phyloP scores from a whole-genome alignment of 1,140 invertebrate species.

The Scaptomyza pallida region DNA sequence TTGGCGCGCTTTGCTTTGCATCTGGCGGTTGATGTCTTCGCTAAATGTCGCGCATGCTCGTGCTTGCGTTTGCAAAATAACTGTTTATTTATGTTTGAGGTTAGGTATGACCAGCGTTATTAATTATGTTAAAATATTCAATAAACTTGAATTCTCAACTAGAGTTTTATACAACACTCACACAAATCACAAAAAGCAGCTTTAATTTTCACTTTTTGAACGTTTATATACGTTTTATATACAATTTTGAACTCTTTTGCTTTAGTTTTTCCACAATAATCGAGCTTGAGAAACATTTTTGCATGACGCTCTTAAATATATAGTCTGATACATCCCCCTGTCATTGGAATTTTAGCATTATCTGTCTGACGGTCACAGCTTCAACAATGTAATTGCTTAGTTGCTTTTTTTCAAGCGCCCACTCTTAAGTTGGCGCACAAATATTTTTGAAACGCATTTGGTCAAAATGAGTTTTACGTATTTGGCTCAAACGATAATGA shows the following conservation, averaged over 20 bases:
- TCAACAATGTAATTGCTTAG: slow-evolving; percentile 36
- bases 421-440: slow-evolving; percentile 55
- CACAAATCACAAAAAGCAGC: too few relatives aligned
- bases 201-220: too few relatives aligned
- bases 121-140: background rate
- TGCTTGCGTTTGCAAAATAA: background rate
- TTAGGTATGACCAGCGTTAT: too few relatives aligned
- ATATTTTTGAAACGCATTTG: slow-evolving; percentile 63
- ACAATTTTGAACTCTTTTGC: too few relatives aligned
- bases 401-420: slow-evolving; percentile 53
- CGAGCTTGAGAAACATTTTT: too few relatives aligned
- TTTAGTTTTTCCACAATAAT: too few relatives aligned
- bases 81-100: background rate
- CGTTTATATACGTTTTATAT: too few relatives aligned
- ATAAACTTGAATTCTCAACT: background rate
- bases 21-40: slow-evolving; percentile 34
- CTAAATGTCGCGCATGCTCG: slow-evolving; percentile 4
- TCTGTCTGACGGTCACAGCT: background rate
- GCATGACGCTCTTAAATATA: too few relatives aligned
- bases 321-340: slow-evolving; percentile 5
- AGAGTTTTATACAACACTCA: too few relatives aligned
- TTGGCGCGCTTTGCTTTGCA: background rate
- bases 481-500: slow-evolving; percentile 54
- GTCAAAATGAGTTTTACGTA: slow-evolving; percentile 76
- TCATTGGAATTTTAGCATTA: slow-evolving; percentile 4